Evolutionary conservation across 1,140 invertebrate genomes (phyloP).

Genomic region (Watersipora subatra): DNA sequence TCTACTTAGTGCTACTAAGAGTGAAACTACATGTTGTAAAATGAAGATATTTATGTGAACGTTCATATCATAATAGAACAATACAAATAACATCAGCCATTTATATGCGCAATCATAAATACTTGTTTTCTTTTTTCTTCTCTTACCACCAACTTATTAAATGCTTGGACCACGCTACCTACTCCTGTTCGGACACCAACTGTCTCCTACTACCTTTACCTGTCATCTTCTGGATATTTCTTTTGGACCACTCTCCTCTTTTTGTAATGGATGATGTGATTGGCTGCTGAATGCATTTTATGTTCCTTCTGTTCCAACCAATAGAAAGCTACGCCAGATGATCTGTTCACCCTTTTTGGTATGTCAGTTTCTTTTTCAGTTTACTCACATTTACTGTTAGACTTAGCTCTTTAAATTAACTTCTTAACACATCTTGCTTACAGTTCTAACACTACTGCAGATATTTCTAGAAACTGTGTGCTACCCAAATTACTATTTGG

Average conservation of each 20-base stretch:
- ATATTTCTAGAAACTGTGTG: no score
- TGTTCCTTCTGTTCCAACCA: slow-evolving; percentile 3
- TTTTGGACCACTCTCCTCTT: not conserved
- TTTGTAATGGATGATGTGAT: not conserved
- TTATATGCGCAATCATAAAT: no score
- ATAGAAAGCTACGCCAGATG: slow-evolving; percentile 98
- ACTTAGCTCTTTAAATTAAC: not conserved
- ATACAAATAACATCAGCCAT: no score
- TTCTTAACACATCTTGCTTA: no score
- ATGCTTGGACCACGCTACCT: no score
- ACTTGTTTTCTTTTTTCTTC: not conserved
- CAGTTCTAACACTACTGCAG: no score
- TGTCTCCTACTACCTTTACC: not conserved
- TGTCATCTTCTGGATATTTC: not conserved
- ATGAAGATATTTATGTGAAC: no score
- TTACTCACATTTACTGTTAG: not conserved
- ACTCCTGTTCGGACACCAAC: no score
- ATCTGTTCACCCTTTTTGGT: slow-evolving; percentile 99
- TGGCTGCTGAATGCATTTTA: not conserved
- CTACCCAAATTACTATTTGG: no score
- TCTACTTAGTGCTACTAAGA: no score
- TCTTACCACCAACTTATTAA: not conserved
- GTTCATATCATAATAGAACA: no score
- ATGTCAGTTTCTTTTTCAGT: slow-evolving; percentile 48
- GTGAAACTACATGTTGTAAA: no score